Evolutionary conservation across 2,888 invertebrate genomes (phyloP).

Genomic region (Trilocha varians): DNA sequence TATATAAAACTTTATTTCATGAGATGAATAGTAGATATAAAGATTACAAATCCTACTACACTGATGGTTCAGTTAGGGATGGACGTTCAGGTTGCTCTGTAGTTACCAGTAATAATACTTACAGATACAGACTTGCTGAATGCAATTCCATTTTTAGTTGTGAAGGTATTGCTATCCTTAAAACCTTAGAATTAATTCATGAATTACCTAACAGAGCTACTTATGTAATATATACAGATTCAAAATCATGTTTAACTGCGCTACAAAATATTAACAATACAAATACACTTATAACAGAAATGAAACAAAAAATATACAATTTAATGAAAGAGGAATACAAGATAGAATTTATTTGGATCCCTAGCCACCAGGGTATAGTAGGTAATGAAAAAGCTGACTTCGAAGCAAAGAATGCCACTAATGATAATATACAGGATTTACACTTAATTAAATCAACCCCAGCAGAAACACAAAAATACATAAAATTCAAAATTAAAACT

Average conservation of each 20-base stretch:
- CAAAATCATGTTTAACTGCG: slow-evolving; percentile 4
- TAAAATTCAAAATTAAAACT: no score
- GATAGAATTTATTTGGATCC: no score
- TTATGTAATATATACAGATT: slow-evolving; percentile 2
- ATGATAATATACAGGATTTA: no score
- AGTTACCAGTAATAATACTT: background rate
- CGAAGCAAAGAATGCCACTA: no score
- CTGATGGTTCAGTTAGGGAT: slow-evolving; percentile 1
- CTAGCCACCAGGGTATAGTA: no score
- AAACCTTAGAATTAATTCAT: slow-evolving; percentile 1
- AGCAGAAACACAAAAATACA: no score
- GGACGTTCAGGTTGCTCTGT: slow-evolving; percentile 2
- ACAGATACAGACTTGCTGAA: background rate
- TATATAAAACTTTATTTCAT: background rate
- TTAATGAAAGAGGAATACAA: background rate
- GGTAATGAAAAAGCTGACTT: background rate
- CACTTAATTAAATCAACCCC: no score
- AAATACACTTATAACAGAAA: background rate
- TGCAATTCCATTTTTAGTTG: slow-evolving; percentile 1
- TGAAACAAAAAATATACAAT: background rate
- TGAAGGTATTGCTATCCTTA: slow-evolving; percentile 2
- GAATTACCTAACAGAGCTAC: background rate
- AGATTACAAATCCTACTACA: slow-evolving; percentile 1
- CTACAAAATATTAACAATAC: background rate
- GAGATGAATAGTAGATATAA: slow-evolving; percentile 1